phyloP scores from a whole-genome alignment of 2,113 vertebrate genomes.

The Arothron firmamentum region DNA sequence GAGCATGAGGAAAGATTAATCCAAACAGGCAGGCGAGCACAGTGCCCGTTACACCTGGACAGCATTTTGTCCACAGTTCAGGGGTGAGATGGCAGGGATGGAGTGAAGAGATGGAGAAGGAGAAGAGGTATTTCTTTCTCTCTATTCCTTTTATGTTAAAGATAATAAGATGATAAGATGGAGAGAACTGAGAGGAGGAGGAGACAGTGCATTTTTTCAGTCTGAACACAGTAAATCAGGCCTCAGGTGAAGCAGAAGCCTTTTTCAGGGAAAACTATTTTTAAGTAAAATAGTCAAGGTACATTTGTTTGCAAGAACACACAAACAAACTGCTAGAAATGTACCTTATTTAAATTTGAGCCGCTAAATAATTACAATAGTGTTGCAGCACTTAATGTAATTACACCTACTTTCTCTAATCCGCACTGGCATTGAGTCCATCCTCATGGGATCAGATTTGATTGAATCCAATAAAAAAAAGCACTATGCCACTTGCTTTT shows the following conservation, averaged over 20 bases:
- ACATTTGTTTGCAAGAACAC: not conserved
- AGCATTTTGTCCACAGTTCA: conserved; percentile 18
- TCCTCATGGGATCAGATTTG: conserved; percentile 28
- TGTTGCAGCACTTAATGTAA: conserved; percentile 44
- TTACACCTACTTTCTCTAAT: conserved; percentile 50
- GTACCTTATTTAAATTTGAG: conserved; percentile 5
- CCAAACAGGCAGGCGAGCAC: conserved; percentile 21
- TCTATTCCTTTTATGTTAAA: not conserved
- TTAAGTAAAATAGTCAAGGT: too few relatives aligned
- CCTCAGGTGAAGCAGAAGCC: conserved; percentile 30
- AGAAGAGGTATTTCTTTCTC: not conserved
- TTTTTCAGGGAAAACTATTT: conserved; percentile 11
- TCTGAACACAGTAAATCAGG: conserved; percentile 29
- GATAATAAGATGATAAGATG: not conserved
- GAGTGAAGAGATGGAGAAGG: conserved; percentile 14
- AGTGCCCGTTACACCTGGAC: conserved; percentile 28
- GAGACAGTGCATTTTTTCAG: conserved; percentile 38
- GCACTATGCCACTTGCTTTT: conserved; percentile 27
- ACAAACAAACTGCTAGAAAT: not conserved
- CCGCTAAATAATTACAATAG: conserved; percentile 28
- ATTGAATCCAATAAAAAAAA: conserved; percentile 28
- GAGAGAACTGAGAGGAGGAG: not conserved
- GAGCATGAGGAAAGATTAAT: conserved; percentile 15
- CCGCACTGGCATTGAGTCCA: conserved; percentile 11
- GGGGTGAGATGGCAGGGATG: conserved; percentile 7